Percentiles rank a stretch among this genome's conserved stretches.
Evolutionary conservation across 2,113 vertebrate species (phyloP).

Genomic region (Macroglossus sobrinus): DNA sequence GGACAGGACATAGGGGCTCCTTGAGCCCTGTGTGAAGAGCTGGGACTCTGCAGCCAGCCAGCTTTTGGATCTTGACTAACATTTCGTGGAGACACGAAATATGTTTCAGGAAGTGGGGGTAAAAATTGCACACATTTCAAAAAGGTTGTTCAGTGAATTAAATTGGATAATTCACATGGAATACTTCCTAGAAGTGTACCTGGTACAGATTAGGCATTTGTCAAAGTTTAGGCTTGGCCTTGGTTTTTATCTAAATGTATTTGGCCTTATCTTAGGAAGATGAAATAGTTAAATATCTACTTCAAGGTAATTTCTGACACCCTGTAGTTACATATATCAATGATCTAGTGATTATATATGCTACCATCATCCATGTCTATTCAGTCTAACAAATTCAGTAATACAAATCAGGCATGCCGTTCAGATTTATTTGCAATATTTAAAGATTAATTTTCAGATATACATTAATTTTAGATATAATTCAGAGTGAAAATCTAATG

Average conservation of each 20-base stretch:
- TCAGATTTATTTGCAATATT: not conserved
- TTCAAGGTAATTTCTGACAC: not conserved
- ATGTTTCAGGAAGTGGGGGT: not conserved
- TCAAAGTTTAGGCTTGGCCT: not conserved
- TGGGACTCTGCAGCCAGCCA: accelerated
- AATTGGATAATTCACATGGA: not conserved
- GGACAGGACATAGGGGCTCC: not conserved
- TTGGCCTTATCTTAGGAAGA: not conserved
- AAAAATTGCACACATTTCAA: not conserved
- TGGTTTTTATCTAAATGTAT: not conserved
- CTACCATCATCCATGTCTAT: not conserved
- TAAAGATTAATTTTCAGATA: not conserved
- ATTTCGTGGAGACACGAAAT: not conserved
- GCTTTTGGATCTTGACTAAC: not conserved
- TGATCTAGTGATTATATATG: not conserved
- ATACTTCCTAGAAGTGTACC: not conserved
- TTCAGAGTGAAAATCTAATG: not conserved
- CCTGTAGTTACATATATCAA: not conserved
- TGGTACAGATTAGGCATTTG: not conserved
- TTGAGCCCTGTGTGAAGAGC: accelerated
- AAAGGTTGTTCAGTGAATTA: not conserved
- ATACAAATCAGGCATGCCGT: not conserved
- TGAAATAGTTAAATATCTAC: not conserved
- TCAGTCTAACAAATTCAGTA: not conserved
- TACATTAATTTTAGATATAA: not conserved